phyloP scores from a whole-genome alignment of 2,888 invertebrate species.

The Aphelenchoides bicaudatus region DNA sequence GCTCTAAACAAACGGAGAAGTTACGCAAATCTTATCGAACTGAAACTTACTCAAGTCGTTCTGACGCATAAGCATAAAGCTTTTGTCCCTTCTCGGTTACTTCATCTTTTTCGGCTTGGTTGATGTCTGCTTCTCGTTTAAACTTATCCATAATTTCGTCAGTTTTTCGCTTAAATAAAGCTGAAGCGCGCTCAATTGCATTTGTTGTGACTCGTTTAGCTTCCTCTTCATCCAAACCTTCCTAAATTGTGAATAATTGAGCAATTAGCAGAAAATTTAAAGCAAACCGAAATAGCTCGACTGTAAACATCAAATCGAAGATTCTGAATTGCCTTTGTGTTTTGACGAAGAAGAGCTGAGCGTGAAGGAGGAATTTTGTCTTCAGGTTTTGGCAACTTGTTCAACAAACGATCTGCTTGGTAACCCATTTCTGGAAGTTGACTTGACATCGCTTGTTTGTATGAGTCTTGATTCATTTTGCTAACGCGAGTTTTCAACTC shows the following conservation, averaged over 20 bases:
- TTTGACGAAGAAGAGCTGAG: slow-evolving; percentile 16
- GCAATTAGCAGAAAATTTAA: background rate
- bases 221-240: too few relatives aligned
- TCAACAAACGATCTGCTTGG: slow-evolving; percentile 28
- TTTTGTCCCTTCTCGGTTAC: slow-evolving; percentile 28
- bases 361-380: slow-evolving; percentile 16
- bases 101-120: background rate
- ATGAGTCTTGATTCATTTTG: slow-evolving; percentile 39
- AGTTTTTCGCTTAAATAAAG: slow-evolving; percentile 31
- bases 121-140: slow-evolving; percentile 2
- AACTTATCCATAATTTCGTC: slow-evolving; percentile 11
- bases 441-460: slow-evolving; percentile 38
- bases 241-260: background rate
- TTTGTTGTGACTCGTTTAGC: too few relatives aligned
- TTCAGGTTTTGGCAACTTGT: slow-evolving; percentile 29
- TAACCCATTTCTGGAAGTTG: slow-evolving; percentile 38
- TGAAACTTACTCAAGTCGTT: slow-evolving; percentile 37
- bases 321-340: slow-evolving; percentile 22
- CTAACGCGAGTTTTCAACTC: slow-evolving; percentile 14
- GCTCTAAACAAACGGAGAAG: slow-evolving; percentile 15
- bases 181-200: background rate
- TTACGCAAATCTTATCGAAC: slow-evolving; percentile 9
- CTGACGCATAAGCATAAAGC: slow-evolving; percentile 37
- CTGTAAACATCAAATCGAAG: too few relatives aligned
- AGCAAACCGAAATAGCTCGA: too few relatives aligned